Conservation (phyloP, 1,140 invertebrate genomes). For the Dendroctonus valens region DNA sequence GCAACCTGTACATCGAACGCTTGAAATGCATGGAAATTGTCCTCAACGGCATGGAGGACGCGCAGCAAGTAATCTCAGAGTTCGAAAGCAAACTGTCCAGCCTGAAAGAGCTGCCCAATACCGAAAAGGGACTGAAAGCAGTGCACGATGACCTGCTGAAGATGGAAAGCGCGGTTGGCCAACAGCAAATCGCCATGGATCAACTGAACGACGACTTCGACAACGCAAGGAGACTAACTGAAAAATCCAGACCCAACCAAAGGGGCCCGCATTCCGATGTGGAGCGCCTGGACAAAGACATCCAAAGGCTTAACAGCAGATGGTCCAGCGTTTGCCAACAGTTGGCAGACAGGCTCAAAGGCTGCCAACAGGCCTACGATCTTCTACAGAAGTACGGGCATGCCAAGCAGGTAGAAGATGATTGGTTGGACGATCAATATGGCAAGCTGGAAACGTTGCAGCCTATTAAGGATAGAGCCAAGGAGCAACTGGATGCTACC, state of each 20-base stretch:
- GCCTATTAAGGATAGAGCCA: constrained; percentile 68
- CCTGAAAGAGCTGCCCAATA: constrained; percentile 79
- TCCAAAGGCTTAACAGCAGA: constrained; percentile 79
- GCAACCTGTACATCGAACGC: constrained; percentile 83
- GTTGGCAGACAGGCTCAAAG: constrained; percentile 84
- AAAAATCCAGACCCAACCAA: constrained; percentile 74
- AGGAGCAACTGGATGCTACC: constrained; percentile 73
- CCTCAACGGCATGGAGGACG: constrained; percentile 84
- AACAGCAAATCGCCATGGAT: constrained; percentile 85
- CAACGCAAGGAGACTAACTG: constrained; percentile 81
- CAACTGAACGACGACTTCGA: constrained; percentile 87
- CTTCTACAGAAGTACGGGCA: constrained; percentile 84
- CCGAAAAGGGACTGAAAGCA: constrained; percentile 69
- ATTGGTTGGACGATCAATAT: constrained; percentile 82
- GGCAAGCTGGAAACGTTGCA: constrained; percentile 69
- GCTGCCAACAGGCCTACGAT: constrained; percentile 81
- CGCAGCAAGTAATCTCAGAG: constrained; percentile 82
- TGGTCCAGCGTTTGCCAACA: constrained; percentile 92
- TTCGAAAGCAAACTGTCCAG: constrained; percentile 87
- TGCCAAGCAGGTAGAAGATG: constrained; percentile 80
- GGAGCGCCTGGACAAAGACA: constrained; percentile 90
- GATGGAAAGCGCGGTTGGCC: constrained; percentile 77
- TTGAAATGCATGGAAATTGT: constrained; percentile 91
- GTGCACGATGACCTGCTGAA: constrained; percentile 73
- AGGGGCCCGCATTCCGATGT: constrained; percentile 76